Evolutionary conservation across 2,797 vertebrate species (phyloP), one percentile per base, ranked within the genome.

Genomic region (Epinephelus coioides): DNA sequence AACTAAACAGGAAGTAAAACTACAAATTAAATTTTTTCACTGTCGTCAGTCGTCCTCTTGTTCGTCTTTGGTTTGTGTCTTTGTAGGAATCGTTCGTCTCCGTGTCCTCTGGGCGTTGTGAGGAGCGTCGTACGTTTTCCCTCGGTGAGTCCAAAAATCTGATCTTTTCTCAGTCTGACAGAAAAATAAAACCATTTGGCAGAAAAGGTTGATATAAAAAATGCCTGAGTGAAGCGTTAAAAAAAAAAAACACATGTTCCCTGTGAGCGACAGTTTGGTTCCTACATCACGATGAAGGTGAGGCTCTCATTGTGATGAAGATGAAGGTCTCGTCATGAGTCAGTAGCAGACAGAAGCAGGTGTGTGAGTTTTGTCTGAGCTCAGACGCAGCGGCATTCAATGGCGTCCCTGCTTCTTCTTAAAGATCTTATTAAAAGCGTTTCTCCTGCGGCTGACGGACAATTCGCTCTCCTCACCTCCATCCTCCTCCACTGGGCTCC

Each of bases 371-470:
- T 40, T 18, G 12, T 68, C 12, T n/a, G 21, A 44, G 49, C 13
- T 15, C 14, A 17, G 15, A 50, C 14, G 53, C 21, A 21, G 46
- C 43, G 23, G 6, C 21, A 18, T 17, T 91, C 80, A 88, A 62
- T 77, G 55, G 18, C 81, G 88, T 78, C 85, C 79, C 59, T 88
- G 81, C 88, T 97, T 97, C 87, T 97, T 99, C 93, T 96, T 98
- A 90, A 98, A 99, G 89, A 99, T 95, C 94, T 96, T 98, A 25
- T 97, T 96, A 34, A 99, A 96, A n/a, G 91, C 79, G 86, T 95
- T 95, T 88, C 97, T 97, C 92, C 96, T 97, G 79, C 96, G 96
- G 86, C 94, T 92, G 62, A 90, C 73, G 68, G 91, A 90, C 2
- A 91, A 89, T 82, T 95, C 97, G 4, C 91, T 94, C 85, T 97